phyloP scores from a whole-genome alignment of 2,888 invertebrate species.

The Ophion slaviceki region DNA sequence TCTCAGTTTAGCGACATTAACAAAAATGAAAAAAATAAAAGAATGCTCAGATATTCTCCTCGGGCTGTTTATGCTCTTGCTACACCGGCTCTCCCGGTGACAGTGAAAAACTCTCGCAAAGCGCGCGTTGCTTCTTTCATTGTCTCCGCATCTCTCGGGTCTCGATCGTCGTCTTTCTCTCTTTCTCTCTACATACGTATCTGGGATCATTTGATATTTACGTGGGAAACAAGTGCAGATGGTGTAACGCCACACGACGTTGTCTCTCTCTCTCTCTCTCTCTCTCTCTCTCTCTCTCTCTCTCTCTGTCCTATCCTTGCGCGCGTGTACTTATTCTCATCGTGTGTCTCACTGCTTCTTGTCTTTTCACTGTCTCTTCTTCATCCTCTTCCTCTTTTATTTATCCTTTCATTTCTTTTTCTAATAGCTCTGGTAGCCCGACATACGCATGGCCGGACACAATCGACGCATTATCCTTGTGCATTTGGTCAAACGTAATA shows the following conservation, averaged over 20 bases:
- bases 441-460: conserved; percentile 44
- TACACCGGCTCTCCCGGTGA: conserved; percentile 73
- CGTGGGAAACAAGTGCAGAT: conserved; percentile 80
- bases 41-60: conserved; percentile 45
- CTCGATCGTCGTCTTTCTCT: conserved; percentile 4
- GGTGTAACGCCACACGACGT: conserved; percentile 59
- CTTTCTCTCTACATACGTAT: not conserved
- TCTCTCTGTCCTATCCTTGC: not conserved
- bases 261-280: conserved; percentile 32
- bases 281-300: conserved; percentile 13
- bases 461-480: conserved; percentile 70
- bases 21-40: not conserved
- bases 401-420: conserved; percentile 13
- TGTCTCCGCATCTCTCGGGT: conserved; percentile 23
- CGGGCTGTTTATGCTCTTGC: conserved; percentile 72
- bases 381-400: conserved; percentile 1
- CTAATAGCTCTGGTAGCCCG: conserved; percentile 8
- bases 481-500: conserved; percentile 71
- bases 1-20: not conserved
- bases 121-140: conserved; percentile 68
- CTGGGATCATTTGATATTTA: conserved; percentile 79
- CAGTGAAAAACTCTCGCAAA: conserved; percentile 76
- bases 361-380: not conserved
- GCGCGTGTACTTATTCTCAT: conserved; percentile 35
- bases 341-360: not conserved